Evolutionary conservation across 2,888 invertebrate species (phyloP).

Genomic region (Drosophila paracracens): DNA sequence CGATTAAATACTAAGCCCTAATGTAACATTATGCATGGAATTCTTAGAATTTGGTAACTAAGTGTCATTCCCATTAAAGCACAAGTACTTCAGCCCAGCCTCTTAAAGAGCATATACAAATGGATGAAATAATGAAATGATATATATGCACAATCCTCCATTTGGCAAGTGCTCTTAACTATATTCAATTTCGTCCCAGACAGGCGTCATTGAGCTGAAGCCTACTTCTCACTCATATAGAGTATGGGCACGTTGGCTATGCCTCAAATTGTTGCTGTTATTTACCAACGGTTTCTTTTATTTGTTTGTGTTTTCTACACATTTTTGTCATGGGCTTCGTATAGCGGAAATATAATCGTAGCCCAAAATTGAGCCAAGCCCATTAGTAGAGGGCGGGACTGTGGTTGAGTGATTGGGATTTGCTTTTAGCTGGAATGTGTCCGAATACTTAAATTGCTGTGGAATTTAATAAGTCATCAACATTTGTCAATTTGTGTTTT

Average conservation of each 20-base stretch:
- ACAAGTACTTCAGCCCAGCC: not conserved
- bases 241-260: conserved; percentile 18
- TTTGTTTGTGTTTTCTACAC: conserved; percentile 17
- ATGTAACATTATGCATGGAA: not conserved
- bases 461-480: conserved; percentile 61
- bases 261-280: conserved; percentile 4
- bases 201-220: not conserved
- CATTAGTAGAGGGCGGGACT: not conserved
- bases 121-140: not conserved
- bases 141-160: not conserved
- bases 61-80: not conserved
- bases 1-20: conserved; percentile 4
- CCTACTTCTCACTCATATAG: not conserved
- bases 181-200: conserved; percentile 16
- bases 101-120: not conserved
- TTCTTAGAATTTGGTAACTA: not conserved
- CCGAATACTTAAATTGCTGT: conserved; percentile 51
- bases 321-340: conserved; percentile 49
- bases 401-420: conserved; percentile 2
- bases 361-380: conserved; percentile 39
- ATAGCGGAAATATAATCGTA: conserved; percentile 62
- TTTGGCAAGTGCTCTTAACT: not conserved
- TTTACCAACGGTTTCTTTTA: conserved; percentile 25
- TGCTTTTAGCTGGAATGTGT: conserved; percentile 34
- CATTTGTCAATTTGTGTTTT: conserved; percentile 68